Evolutionary conservation across 2,888 invertebrate species (phyloP).

Genomic region (Gerris lacustris): DNA sequence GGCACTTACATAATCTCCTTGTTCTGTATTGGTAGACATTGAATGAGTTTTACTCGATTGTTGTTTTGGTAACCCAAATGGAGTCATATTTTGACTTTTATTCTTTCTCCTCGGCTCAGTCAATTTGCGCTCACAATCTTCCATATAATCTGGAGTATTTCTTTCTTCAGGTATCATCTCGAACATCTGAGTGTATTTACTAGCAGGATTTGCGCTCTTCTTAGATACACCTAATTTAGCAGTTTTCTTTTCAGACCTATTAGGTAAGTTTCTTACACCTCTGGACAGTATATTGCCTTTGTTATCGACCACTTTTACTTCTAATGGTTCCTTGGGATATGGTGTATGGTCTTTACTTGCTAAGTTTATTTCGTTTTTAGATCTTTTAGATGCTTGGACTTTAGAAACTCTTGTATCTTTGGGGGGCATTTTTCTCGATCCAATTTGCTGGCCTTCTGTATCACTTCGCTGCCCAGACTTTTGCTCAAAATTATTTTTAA

Average conservation of each 20-base stretch:
- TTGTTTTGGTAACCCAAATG: neutral
- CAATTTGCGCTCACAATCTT: neutral
- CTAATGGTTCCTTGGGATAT: neutral
- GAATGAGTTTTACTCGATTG: neutral
- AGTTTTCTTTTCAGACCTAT: neutral
- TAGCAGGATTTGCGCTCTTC: neutral
- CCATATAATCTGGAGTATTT: slow-evolving; percentile 10
- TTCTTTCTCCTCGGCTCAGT: neutral
- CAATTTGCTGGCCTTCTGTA: neutral
- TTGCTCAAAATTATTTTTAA: slow-evolving; percentile 7
- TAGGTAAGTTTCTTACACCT: neutral
- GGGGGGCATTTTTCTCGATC: neutral
- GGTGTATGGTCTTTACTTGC: neutral
- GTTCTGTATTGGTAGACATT: neutral
- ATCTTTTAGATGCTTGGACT: neutral
- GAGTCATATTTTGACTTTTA: neutral
- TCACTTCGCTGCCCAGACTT: neutral
- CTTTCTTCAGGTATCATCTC: slow-evolving; percentile 47
- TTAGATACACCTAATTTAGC: neutral
- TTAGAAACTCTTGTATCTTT: neutral
- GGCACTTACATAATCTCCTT: neutral
- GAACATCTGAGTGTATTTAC: slow-evolving; percentile 35
- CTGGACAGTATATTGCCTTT: neutral
- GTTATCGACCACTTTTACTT: neutral
- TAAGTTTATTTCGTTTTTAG: neutral